Conservation (phyloP, 1,140 invertebrate species). For the Anastatus disparis region DNA sequence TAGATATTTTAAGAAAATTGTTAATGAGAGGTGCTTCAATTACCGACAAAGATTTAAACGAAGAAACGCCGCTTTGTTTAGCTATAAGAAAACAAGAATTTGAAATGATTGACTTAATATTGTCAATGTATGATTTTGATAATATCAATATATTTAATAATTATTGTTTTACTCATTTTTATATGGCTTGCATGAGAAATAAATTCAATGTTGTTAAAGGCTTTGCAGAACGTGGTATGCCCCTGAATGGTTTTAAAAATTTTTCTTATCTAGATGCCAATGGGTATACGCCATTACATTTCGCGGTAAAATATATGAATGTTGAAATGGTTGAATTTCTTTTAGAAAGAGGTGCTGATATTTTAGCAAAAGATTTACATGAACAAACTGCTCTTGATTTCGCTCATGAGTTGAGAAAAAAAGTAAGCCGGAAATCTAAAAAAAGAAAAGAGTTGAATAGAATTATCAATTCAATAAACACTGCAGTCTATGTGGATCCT, state of each 20-base stretch:
- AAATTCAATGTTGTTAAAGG: too few species aligned
- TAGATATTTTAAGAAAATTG: conserved; percentile 12
- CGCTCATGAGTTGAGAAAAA: conserved; percentile 11
- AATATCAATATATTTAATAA: too few species aligned
- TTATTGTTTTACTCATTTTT: too few species aligned
- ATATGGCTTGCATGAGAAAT: too few species aligned
- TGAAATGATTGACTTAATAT: too few species aligned
- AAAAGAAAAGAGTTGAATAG: not conserved
- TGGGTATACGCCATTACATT: too few species aligned
- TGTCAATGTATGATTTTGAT: too few species aligned
- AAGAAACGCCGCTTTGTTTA: too few species aligned
- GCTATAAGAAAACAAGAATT: too few species aligned
- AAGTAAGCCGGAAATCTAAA: too few species aligned
- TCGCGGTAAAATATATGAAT: too few species aligned
- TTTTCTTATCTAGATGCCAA: not conserved
- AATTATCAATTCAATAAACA: conserved; percentile 2
- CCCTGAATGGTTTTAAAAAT: not conserved
- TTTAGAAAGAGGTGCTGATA: not conserved
- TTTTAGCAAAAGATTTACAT: not conserved
- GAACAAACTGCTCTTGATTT: conserved; percentile 11
- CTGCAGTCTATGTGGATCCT: not conserved
- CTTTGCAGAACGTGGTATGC: conserved; percentile 1
- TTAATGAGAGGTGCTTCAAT: not conserved
- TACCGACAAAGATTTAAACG: not conserved
- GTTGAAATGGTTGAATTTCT: too few species aligned